A percentile compares a stretch with the other conserved stretches of the same genome.
phyloP scores from a whole-genome alignment of 30 jellyfish, hydroid and myxozoan species.

The Mastigias papua region DNA sequence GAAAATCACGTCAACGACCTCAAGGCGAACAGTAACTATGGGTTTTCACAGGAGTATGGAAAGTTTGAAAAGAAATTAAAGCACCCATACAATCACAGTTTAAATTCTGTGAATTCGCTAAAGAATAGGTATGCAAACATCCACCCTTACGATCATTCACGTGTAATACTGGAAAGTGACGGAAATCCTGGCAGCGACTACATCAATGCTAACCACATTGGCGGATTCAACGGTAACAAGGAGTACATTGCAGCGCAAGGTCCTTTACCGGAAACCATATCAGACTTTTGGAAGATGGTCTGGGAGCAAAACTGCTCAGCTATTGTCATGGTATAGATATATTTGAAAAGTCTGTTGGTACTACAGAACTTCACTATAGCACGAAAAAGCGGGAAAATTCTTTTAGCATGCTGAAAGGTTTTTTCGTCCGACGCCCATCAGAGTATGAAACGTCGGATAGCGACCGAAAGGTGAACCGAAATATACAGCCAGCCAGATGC shows the following conservation, averaged over 20 bases:
- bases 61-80: slow-evolving; percentile 73
- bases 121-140: slow-evolving; percentile 87
- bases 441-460: too few relatives aligned
- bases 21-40: slow-evolving; percentile 83
- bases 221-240: slow-evolving; percentile 61
- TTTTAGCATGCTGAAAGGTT: too few relatives aligned
- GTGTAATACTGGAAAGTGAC: slow-evolving; percentile 64
- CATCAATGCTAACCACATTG: slow-evolving; percentile 86
- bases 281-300: too few relatives aligned
- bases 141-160: slow-evolving; percentile 92
- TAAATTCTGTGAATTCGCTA: slow-evolving; percentile 55
- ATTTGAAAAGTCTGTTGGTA: too few relatives aligned
- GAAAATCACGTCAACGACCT: slow-evolving; percentile 78
- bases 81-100: slow-evolving; percentile 64
- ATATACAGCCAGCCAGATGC: too few relatives aligned
- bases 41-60: slow-evolving; percentile 88
- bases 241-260: too few relatives aligned
- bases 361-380: too few relatives aligned
- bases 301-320: slow-evolving; percentile 53
- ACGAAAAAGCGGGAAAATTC: too few relatives aligned
- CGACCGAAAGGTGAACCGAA: too few relatives aligned
- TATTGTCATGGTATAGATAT: slow-evolving; percentile 96
- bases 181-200: slow-evolving; percentile 79
- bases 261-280: too few relatives aligned
- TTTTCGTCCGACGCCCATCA: too few relatives aligned